These are phyloP conservation scores for Sepioteuthis lessoniana DNA, from an alignment of 2,888 invertebrate species.

Conservation along the genomic window DNA sequence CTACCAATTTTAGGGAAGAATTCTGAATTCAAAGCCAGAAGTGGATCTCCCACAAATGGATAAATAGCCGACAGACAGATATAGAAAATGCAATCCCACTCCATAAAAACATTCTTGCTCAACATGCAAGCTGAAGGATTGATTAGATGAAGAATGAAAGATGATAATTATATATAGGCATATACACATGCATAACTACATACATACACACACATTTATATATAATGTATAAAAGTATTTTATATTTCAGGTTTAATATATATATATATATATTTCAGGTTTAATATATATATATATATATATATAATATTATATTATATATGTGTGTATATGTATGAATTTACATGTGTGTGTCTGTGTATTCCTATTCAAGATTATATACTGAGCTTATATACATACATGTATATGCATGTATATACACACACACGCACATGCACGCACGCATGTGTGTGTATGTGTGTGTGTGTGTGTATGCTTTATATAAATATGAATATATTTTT, in stretches of 20 bases:
- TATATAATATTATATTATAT: neutral
- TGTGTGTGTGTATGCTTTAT: too few relatives aligned
- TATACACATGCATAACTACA: neutral
- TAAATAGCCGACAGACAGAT: too few relatives aligned
- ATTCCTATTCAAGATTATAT: neutral
- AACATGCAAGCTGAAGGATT: too few relatives aligned
- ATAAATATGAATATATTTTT: too few relatives aligned
- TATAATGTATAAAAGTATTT: neutral
- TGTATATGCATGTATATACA: neutral
- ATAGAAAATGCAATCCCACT: too few relatives aligned
- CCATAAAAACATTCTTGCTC: too few relatives aligned
- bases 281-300: neutral
- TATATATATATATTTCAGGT: neutral
- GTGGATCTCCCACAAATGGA: too few relatives aligned
- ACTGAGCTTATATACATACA: neutral
- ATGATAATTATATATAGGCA: neutral
- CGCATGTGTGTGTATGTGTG: too few relatives aligned
- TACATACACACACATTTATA: neutral
- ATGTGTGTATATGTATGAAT: neutral
- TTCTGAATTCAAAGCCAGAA: too few relatives aligned
- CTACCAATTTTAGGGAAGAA: too few relatives aligned
- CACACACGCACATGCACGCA: neutral
- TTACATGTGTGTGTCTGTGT: neutral
- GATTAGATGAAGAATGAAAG: too few relatives aligned
- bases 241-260: neutral